Evolutionary conservation across 2,113 vertebrate genomes (phyloP), one percentile per base, ranked within the genome.

Genomic region (Chionis minor): DNA sequence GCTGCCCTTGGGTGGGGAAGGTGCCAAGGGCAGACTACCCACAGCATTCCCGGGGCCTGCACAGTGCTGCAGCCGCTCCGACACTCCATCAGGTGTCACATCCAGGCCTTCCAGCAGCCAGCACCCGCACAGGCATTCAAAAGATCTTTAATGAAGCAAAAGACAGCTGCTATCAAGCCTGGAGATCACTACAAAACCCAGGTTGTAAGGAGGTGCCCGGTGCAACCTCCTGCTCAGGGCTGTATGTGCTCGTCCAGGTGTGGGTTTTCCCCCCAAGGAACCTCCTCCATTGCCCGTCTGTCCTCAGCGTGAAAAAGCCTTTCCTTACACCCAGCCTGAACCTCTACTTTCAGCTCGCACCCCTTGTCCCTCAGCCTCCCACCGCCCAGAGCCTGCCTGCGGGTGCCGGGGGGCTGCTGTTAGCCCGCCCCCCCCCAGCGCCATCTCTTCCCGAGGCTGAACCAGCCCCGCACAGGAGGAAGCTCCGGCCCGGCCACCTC

Each of bases 151-250:
- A 13, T 24, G 45, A 66, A 45, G 28, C 1, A 2, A 20, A 47
- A 14, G n/a, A 1, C 47, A 83, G 12, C 4, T 3, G 10, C 18
- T 44, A 7, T 30, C n/a, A 27, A 9, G 22, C 2, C 40, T 7
- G 73, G 4, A 10, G 16, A 28, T 27, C 16, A 26, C 6, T 3
- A 35, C 26, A 40, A 91, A 79, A 58, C 2, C 8, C 42, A 63
- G 19, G 44, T 5, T 40, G 28, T 14, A 24, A 63, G 51, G 73
- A 47, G n/a, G 23, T 19, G 40, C 86, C 33, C 21, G 12, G 12
- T 10, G 44, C 40, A 55, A 59, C 12, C 55, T 40, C 44, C 59
- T 12, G 62, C 56, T 79, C 61, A 26, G 42, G 52, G 32, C 82
- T 45, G 44, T 13, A 5, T 21, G 22, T 65, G 3, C 30, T 14